phyloP scores from a whole-genome alignment of 2,888 invertebrate genomes.

The Buathra laborator region DNA sequence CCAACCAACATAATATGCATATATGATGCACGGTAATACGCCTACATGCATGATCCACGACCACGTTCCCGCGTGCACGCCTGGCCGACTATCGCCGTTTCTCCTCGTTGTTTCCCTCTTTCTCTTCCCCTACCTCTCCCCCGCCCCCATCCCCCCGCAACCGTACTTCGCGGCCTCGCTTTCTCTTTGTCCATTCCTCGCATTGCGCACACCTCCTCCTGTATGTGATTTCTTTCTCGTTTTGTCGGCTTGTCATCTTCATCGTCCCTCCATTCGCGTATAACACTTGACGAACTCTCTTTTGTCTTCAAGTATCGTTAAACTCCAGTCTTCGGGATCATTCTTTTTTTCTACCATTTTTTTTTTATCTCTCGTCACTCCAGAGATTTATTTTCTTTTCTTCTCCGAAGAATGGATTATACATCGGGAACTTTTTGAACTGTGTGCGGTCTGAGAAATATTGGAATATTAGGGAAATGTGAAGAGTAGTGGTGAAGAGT shows the following conservation, averaged over 20 bases:
- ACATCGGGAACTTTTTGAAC: background rate
- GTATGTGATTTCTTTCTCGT: background rate
- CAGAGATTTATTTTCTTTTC: background rate
- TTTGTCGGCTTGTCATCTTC: background rate
- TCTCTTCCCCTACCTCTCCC: slow-evolving; percentile 2
- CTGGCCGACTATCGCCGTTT: slow-evolving; percentile 55
- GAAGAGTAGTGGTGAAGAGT: too few relatives aligned
- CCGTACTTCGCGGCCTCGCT: slow-evolving; percentile 1
- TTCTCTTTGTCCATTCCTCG: slow-evolving; percentile 24
- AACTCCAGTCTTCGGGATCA: background rate
- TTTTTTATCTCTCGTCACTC: too few relatives aligned
- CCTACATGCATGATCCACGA: slow-evolving; percentile 67
- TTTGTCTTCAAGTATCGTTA: background rate
- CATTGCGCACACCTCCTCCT: slow-evolving; percentile 22
- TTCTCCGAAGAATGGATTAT: background rate
- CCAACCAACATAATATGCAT: slow-evolving; percentile 68
- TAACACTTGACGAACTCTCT: slow-evolving; percentile 18
- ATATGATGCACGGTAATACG: slow-evolving; percentile 68
- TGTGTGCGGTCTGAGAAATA: background rate
- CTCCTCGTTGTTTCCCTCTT: slow-evolving; percentile 23
- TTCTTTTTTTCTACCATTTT: background rate
- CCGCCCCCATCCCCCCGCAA: background rate
- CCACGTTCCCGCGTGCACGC: slow-evolving; percentile 45
- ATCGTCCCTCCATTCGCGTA: background rate
- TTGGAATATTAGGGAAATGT: too few relatives aligned